Base-by-base conservation (phyloP, 1,140 invertebrate genomes). In the Apis laboriosa region DNA sequence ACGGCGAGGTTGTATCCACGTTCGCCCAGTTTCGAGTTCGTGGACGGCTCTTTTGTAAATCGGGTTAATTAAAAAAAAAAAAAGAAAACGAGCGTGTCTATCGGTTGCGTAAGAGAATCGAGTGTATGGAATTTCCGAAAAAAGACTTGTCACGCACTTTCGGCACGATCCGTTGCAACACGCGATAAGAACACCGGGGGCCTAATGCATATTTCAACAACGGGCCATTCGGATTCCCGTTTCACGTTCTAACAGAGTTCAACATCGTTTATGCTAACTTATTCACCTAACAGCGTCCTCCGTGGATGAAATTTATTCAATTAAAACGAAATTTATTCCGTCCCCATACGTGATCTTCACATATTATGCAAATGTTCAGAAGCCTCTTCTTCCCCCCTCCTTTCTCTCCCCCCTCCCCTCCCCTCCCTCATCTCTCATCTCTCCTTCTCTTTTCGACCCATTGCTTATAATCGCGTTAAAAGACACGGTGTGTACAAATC, bases 261-360 rank as follows among this genome's bases (percentile, higher is more conserved):
- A 43, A 76, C 73, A 86, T 55, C 60, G 28, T 70, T 68, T 61
- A 75, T 77, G 56, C 58, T 79, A 64, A 86, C 67, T 71, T 70
- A 67, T 83, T 83, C 76, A 24, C 53, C 58, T 53, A 83, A 85
- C 64, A 13, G 49, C 66, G 15, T 28, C 79, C 21, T 58, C 64
- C 70, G 58, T 21, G 75, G 70, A 63, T 66, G 28, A 66, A 74
- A 87, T 79, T 67, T 86, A 86, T 84, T 84, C 72, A 75, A 86
- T 86, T 76, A 71, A 86, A 86, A 60, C 56, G 73, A 64, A 82
- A 82, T 82, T 85, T 84, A 73, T 85, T 77, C 80, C 24, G 73
- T 75, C 58, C 43, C 66, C 24, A 64, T 58, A 76, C 43, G 63
- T 64, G 76, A 58, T 72, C 63, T 78, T 71, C 80, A 63, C 84